Evolutionary conservation across 2,797 vertebrate species (phyloP), one percentile per base, ranked within the genome.

Genomic region (Microchirus variegatus): DNA sequence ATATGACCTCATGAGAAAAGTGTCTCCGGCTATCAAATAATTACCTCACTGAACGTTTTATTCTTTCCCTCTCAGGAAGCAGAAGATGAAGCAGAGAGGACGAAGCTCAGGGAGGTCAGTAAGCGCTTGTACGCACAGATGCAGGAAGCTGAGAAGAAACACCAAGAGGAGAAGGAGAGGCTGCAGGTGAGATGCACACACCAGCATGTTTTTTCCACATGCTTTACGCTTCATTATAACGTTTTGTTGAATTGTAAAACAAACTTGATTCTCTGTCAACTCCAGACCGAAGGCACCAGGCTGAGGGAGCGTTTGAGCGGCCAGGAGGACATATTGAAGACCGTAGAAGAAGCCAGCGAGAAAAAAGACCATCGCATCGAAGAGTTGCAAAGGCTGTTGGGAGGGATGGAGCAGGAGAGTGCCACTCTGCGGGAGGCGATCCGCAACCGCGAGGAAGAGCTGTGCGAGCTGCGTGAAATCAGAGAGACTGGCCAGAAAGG

Each of bases 391-490:
- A 91, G 94, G 50, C 81, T 97, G 60, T 80, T 97, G 89, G 81
- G 89, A 0, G 92, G 92, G 36, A 95, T 96, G 95, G 94, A 96
- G 90, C 91, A 95, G 89, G 96, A 98, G 84, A 95, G 94, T 63
- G 67, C 90, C 81, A 64, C 71, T 35, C 84, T 96, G 82, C 83
- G 93, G 83, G 90, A 80, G 14, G 91, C 89, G 6, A 91, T 96
- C 71, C 87, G 80, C 66, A 91, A 76, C 47, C 90, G 91, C 1
- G 95, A 97, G 59, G 67, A 79, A 0, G 94, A 96, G 72, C 90
- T 97, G 53, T 58, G 80, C 7, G 86, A 92, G 40, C 86, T 96
- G 57, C 83, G 80, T 3, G 86, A 76, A 53, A 70, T 90, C 64
- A 88, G 90, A 49, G 81, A 93, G 16, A 92, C 94, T 50, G 92